These are phyloP conservation scores for Muricea muricata DNA, from an alignment of 92 coral and sea anemone species.

Conservation along the genomic window DNA sequence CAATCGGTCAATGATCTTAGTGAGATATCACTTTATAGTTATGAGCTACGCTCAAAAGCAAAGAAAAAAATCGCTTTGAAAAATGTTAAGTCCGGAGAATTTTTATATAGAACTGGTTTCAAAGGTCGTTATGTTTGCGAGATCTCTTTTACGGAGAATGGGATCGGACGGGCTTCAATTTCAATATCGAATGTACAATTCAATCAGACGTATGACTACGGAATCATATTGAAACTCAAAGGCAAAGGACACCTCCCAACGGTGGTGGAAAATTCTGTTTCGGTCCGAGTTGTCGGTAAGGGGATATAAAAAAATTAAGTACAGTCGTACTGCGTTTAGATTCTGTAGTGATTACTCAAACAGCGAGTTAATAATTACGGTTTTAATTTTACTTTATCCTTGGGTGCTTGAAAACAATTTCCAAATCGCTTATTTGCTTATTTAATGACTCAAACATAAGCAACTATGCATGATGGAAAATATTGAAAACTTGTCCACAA, in stretches of 20 bases:
- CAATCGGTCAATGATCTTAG: background rate
- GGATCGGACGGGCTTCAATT: conserved; percentile 18
- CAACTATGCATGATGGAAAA: no score
- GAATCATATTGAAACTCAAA: conserved; percentile 4
- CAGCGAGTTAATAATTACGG: background rate
- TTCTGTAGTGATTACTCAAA: background rate
- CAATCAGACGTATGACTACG: conserved; percentile 17
- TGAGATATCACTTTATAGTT: conserved; percentile 1
- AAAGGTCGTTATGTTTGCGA: background rate
- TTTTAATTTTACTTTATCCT: background rate
- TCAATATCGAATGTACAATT: conserved; percentile 10
- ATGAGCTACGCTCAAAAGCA: background rate
- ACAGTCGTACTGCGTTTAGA: conserved; percentile 1
- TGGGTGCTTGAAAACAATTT: background rate
- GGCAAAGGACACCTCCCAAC: background rate
- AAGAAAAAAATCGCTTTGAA: conserved; percentile 7
- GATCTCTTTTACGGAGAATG: background rate
- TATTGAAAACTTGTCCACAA: background rate
- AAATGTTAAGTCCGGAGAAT: background rate
- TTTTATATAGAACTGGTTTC: background rate
- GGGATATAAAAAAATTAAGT: background rate
- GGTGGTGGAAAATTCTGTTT: conserved; percentile 8
- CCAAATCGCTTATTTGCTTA: background rate
- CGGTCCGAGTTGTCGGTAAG: conserved; percentile 35
- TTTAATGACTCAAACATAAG: background rate